Percentiles rank a stretch among this genome's conserved stretches.
Conservation (phyloP, 2,797 vertebrate species). For the Arvicola amphibius region DNA sequence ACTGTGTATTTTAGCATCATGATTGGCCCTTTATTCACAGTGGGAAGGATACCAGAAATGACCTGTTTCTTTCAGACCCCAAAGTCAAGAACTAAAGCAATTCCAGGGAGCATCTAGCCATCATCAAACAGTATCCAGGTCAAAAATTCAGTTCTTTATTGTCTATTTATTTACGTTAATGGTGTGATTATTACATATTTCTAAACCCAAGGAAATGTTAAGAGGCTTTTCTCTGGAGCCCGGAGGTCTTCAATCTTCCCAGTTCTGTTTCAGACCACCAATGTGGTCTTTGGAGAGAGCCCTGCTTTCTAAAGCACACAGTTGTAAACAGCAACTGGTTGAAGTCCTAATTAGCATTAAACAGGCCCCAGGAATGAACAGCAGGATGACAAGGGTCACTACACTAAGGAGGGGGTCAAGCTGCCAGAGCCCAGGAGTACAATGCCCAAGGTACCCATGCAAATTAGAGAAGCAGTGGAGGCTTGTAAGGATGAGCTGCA, state of each 20-base stretch:
- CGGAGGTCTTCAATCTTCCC: slow-evolving; percentile 37
- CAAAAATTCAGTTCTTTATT: slow-evolving; percentile 41
- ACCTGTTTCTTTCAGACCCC: not conserved
- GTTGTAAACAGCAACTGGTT: slow-evolving; percentile 85
- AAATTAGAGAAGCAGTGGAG: slow-evolving; percentile 77
- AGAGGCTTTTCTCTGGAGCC: slow-evolving; percentile 70
- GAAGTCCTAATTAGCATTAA: slow-evolving; percentile 89
- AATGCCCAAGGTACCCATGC: slow-evolving; percentile 82
- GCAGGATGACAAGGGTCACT: slow-evolving; percentile 85
- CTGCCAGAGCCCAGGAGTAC: slow-evolving; percentile 80
- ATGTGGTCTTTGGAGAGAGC: slow-evolving; percentile 78
- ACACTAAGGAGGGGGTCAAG: slow-evolving; percentile 85
- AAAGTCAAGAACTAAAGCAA: slow-evolving; percentile 1
- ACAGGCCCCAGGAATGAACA: slow-evolving; percentile 86
- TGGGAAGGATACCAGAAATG: not conserved
- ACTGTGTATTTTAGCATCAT: not conserved
- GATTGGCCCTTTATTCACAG: not conserved
- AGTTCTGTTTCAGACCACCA: slow-evolving; percentile 86
- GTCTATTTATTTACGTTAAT: slow-evolving; percentile 67
- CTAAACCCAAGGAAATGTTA: slow-evolving; percentile 67
- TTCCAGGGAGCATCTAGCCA: not conserved
- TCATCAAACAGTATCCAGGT: slow-evolving; percentile 38
- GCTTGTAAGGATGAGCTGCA: slow-evolving; percentile 65
- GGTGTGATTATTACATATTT: slow-evolving; percentile 60
- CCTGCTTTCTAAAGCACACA: slow-evolving; percentile 81